Evolutionary conservation across 2,797 vertebrate species (phyloP), one percentile per base, ranked within the genome.

Genomic region (Dicrostonyx torquatus): DNA sequence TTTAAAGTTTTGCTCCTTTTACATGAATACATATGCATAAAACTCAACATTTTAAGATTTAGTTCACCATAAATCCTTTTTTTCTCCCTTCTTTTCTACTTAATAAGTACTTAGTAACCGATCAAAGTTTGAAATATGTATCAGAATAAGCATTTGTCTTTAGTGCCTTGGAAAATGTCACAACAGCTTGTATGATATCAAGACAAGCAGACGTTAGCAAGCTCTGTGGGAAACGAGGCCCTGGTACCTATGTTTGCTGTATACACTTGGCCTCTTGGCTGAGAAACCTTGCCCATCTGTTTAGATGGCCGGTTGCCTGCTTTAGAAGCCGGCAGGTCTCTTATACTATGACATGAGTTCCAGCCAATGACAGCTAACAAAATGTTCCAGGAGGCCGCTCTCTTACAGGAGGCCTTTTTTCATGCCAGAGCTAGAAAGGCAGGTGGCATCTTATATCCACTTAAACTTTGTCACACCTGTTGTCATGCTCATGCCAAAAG

Each of bases 281-380:
- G 97, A 73, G 50, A 92, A 76, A 45, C 77, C 34, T 37, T 90
- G 72, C 77, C 98, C 97, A 98, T 98, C 98, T 98, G 98, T 96
- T 96, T 94, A 92, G 10, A 64, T 97, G 97, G 98, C 97, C 75
- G 48, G 2, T 77, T 98, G 97, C 98, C 98, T 94, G 88, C 88
- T 94, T 94, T 73, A 84, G 1, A 55, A 29, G 11, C 94, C 97
- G 95, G 96, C 62, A 37, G 78, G 96, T 94, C 89, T 95, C 0
- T 68, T 80, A 62, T 58, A 2, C 91, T 3, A 0, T 89, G 95
- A 95, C 85, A 66, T 64, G 37, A 97, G 3, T 17, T 60, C 77
- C 94, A 87, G 95, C 95, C 82, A 31, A 95, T 83, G 95, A 10
- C 26, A 37, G 79, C 50, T 85, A 96, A 96, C 97, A 96, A 97